Base-by-base conservation (phyloP, 2,888 invertebrate species). In the Agonum fuliginosum region DNA sequence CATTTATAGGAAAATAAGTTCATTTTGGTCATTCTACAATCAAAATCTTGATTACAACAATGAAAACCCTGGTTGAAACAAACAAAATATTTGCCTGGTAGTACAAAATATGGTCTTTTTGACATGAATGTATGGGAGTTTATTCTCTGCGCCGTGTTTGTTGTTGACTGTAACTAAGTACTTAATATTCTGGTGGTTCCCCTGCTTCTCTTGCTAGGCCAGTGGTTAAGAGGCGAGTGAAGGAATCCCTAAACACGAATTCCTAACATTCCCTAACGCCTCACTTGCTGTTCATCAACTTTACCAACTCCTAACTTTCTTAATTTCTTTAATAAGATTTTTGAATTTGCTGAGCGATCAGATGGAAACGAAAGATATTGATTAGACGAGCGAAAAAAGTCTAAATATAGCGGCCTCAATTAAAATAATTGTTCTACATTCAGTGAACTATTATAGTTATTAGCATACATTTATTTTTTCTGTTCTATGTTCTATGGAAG, bases 391-490 rank as follows among this genome's bases (percentile, higher is more conserved):
- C 12, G 14, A 43, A 14, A 43, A 43, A 3, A 43, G 5, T 43
- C 43, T 43, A 3, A 43, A 12, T 62, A 62, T 62, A 8, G 30
- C 17, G n/a, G n/a, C n/a, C n/a, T n/a, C 17, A 62, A 62, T 62
- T 62, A 62, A 62, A 62, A 62, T 62, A 62, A 62, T 62, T 30
- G 30, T 30, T 48, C n/a, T 19, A 17, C 30, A 62, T 58, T 58
- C 54, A 27, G 10, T 27, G 27, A 14, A 62, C 58, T 62, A 73
- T 73, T 58, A 73, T 58, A 58, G 73, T 73, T 37, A 73, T 73
- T 73, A 73, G 24, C 73, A 73, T 73, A 73, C 14, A 73, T 51
- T 34, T 58, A n/a, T 54, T 73, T 54, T 73, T 58, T 73, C 34
- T 54, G n/a, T n/a, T n/a, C n/a, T n/a, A n/a, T n/a, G n/a, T 48